Evolutionary conservation across 1,140 invertebrate species (phyloP), one percentile per base, ranked within the genome.

Genomic region (Drosophila parvula): DNA sequence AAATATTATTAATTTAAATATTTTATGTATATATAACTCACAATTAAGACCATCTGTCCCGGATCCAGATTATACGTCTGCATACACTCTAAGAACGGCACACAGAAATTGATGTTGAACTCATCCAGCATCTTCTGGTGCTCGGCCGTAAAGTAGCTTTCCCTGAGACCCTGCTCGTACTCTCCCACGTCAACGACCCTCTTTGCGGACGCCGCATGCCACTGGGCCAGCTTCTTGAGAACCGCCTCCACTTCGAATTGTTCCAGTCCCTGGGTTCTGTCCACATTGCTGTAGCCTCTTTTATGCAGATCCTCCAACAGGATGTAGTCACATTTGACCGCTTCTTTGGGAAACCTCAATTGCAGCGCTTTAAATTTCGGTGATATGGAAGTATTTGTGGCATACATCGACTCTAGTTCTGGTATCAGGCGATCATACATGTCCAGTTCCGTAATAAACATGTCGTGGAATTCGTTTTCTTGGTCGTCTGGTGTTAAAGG

Each of bases 141-240:
- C 34, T 89, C 84, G 14, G 50, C 45, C 1, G 68, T 70, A 12
- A 89, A 81, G 47, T 90, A 89, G 27, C 86, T 78, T n/a, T 79
- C 63, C 4, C 70, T 58, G 9, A 86, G 74, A 3, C 38, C 30
- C 27, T 79, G 61, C 1, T 81, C 77, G 16, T 90, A 84, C 14
- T 71, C 69, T 4, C 86, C 86, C 22, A 64, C 5, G 7, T 78
- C 65, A 1, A 45, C 40, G 0, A 90, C 81, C 14, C 86, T 44
- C 7, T 77, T 65, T 4, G 88, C 81, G 0, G 92, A 92, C 1
- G 84, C 74, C 0, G 94, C 94, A 74, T 95, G 94, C 78, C 94
- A 94, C 22, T 93, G 93, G 0, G 94, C 94, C 36, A 94, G 69
- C n/a, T 92, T 92, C 47, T 93, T 93, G 0, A 94, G 89, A 0